Base-by-base conservation (phyloP, 2,797 vertebrate species). In the Protonibea diacanthus region DNA sequence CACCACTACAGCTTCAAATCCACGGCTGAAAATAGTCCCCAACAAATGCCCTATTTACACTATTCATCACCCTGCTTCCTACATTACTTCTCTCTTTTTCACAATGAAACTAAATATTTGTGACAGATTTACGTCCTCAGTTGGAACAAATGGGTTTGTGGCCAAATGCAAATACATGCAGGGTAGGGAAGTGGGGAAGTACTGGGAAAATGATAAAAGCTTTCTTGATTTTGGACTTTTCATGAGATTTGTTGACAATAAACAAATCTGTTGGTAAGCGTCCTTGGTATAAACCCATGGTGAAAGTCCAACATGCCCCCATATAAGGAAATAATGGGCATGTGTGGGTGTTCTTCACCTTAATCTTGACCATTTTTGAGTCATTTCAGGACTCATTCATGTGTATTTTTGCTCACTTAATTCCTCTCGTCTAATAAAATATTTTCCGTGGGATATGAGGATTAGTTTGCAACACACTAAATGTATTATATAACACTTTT, bases 261-360 rank as follows among this genome's bases (percentile, higher is more conserved):
- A 65, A 33, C 48, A 52, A 73, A 56, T 74, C 44, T 47, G 10
- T 25, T 57, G 7, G 17, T 23, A 21, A 40, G 18, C 69, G 15
- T 23, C 12, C 13, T 3, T 11, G 13, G 17, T 17, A 15, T 7
- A 58, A 21, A 6, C 42, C n/a, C 25, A 38, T 49, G 25, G 11
- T 6, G 29, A 6, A n/a, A 25, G 27, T 20, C 14, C 15, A 58
- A 45, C 13, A 10, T 23, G 5, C 11, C 42, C 13, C 25, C 17
- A 8, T 42, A 40, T 25, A 40, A 64, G 61, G 45, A 47, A 55
- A 63, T 45, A 38, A 48, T 33, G 7, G 23, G 18, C 18, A 14
- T 12, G 47, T 21, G 25, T 3, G n/a, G 3, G 15, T 38, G n/a
- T 8, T 58, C 38, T n/a, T 58, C 8, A 21, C 5, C 23, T 47